Percentiles rank a stretch among this genome's conserved stretches.
These are phyloP conservation scores for Palythoa grandiflora DNA, from an alignment of 92 coral and sea anemone genomes.

Conservation along the genomic window DNA sequence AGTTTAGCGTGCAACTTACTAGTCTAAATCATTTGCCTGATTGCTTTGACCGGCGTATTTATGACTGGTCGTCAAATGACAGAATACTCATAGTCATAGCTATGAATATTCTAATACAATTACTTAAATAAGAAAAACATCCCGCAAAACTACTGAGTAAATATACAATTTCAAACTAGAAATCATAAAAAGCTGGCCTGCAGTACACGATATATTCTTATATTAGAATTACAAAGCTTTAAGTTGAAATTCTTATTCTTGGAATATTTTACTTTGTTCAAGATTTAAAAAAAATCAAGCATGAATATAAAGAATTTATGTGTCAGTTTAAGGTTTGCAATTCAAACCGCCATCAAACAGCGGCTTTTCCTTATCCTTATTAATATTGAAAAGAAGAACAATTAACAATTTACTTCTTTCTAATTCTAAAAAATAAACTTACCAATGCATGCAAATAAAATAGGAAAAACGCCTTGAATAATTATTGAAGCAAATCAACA, in stretches of 20 bases:
- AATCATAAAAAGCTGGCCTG: conserved; percentile 55
- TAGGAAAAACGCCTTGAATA: background rate
- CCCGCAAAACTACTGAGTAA: conserved; percentile 43
- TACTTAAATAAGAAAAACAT: conserved; percentile 25
- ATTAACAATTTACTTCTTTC: conserved; percentile 43
- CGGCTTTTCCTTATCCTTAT: conserved; percentile 36
- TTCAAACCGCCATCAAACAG: conserved; percentile 42
- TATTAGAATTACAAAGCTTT: conserved; percentile 32
- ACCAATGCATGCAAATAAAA: conserved; percentile 36
- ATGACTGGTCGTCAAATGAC: background rate
- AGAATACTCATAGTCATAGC: background rate
- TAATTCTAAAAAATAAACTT: conserved; percentile 20
- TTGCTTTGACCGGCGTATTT: too few relatives aligned
- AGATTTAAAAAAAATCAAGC: conserved; percentile 24
- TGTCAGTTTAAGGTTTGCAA: conserved; percentile 6
- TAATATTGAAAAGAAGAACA: conserved; percentile 49
- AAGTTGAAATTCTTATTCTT: background rate
- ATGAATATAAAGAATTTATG: conserved; percentile 8
- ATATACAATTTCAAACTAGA: conserved; percentile 58
- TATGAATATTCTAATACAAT: conserved; percentile 24
- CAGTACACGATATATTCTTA: conserved; percentile 44
- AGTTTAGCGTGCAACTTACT: background rate
- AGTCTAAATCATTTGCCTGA: too few relatives aligned
- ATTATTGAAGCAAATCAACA: conserved; percentile 7
- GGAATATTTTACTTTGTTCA: background rate